These are phyloP conservation scores for Trachelus tabidus DNA, from an alignment of 2,888 invertebrate species.

Conservation along the genomic window DNA sequence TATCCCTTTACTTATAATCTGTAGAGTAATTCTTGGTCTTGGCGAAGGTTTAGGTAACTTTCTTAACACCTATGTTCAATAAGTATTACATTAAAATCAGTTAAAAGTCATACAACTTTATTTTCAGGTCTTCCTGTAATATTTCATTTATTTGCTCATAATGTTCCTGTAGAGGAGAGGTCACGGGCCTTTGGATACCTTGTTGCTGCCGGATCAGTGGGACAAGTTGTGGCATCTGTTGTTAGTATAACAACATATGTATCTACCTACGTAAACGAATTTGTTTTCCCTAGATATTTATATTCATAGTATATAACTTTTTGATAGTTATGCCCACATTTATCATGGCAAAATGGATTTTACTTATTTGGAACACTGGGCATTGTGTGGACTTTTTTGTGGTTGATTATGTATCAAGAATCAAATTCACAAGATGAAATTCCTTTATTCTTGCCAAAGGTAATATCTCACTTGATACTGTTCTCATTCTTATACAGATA, in stretches of 20 bases:
- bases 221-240: constrained; percentile 79
- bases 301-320: too few species aligned
- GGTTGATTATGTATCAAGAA: constrained; percentile 74
- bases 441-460: constrained; percentile 72
- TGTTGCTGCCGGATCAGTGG: constrained; percentile 79
- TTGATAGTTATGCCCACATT: constrained; percentile 73
- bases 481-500: constrained; percentile 8
- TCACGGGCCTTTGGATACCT: constrained; percentile 80
- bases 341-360: constrained; percentile 76
- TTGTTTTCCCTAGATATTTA: too few species aligned
- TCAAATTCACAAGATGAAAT: constrained; percentile 69
- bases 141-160: constrained; percentile 80
- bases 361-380: constrained; percentile 77
- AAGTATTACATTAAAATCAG: background rate
- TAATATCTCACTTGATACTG: constrained; percentile 36
- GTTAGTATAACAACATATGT: constrained; percentile 63
- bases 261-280: background rate
- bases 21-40: constrained; percentile 76
- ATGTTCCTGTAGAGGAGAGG: constrained; percentile 77
- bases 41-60: constrained; percentile 78
- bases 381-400: constrained; percentile 75
- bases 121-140: constrained; percentile 77
- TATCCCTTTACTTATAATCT: constrained; percentile 72
- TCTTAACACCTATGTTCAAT: constrained; percentile 3
- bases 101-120: background rate